Percentiles rank a stretch among this genome's conserved stretches.
Evolutionary conservation across 1,140 invertebrate species (phyloP).

Genomic region (Aphaenogaster floridana): DNA sequence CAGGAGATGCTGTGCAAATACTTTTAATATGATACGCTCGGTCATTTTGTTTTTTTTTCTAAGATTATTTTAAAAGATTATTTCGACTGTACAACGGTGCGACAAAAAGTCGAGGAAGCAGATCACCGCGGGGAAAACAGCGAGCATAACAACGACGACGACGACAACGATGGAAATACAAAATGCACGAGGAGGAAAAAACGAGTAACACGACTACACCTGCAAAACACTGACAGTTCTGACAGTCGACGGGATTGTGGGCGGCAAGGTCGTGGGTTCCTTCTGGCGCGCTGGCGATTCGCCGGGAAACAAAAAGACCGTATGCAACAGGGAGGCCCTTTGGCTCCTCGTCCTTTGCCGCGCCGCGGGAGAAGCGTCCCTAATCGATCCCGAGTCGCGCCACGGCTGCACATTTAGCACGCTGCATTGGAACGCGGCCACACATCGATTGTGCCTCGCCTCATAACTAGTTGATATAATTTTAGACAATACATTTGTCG

Average conservation of each 20-base stretch:
- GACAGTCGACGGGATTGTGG: slow-evolving; percentile 75
- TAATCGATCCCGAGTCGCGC: slow-evolving; percentile 74
- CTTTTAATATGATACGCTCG: not conserved
- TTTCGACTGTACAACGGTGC: not conserved
- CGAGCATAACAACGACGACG: not conserved
- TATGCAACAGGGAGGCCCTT: slow-evolving; percentile 28
- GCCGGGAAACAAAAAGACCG: slow-evolving; percentile 68
- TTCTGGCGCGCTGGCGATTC: slow-evolving; percentile 69
- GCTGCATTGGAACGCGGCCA: not conserved
- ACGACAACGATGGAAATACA: slow-evolving; percentile 36
- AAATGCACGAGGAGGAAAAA: slow-evolving; percentile 51
- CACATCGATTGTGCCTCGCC: not conserved
- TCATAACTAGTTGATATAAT: not conserved
- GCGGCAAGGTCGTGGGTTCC: slow-evolving; percentile 70
- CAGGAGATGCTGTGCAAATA: not conserved
- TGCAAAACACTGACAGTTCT: slow-evolving; percentile 74
- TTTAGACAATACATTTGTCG: not conserved
- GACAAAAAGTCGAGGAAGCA: not conserved
- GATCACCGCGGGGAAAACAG: not conserved
- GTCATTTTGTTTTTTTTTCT: not conserved
- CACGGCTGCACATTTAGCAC: slow-evolving; percentile 60
- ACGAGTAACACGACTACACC: slow-evolving; percentile 53
- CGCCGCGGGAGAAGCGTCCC: slow-evolving; percentile 72
- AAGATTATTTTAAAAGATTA: slow-evolving; percentile 7
- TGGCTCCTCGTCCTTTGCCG: slow-evolving; percentile 59